Evolutionary conservation across 2,888 invertebrate genomes (phyloP), one percentile per base, ranked within the genome.

Genomic region (Lasioglossum calceatum): DNA sequence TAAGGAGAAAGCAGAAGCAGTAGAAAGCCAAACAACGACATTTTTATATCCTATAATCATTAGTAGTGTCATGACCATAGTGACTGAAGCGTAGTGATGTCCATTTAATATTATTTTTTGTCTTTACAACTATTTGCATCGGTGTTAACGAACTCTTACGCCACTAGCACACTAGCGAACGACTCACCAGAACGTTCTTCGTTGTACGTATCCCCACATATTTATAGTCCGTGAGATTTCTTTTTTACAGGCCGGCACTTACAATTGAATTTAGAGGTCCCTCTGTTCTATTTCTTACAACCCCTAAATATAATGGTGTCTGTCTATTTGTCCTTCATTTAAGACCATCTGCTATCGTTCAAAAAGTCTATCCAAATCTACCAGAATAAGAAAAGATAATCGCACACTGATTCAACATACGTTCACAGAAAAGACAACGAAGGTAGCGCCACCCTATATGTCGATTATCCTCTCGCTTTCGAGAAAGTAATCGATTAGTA

Each of bases 211-310:
- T 78, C 23, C 85, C 79, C 58, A 74, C 50, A 54, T 74, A 36
- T 14, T 50, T 36, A 54, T 54, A 78, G 71, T 71, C 71, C 71
- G 79, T 47, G 42, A 64, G 50, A 79, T 88, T 90, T 88, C 77
- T 89, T 91, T 89, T 84, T 89, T 83, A 91, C 88, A 91, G 92
- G 92, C 92, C 92, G 92, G 92, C 92, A 92, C 91, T 91, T 92
- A 91, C 58, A n/a, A n/a, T 58, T 58, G n/a, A 71, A 42, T 87
- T 72, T 82, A 92, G 79, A 81, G 85, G 86, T 89, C 89, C 90
- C 92, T 86, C 84, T 89, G 87, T 89, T 88, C 81, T 88, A 50
- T 90, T 92, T 92, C 85, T 90, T 86, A 90, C 86, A 14, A 89
- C 86, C n/a, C 14, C 42, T 71, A 42, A 12, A 71, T 16, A n/a